A percentile compares a stretch with the other conserved stretches of the same genome.
These are phyloP conservation scores for Eristalis tenax DNA, from an alignment of 2,888 invertebrate species.

Conservation along the genomic window DNA sequence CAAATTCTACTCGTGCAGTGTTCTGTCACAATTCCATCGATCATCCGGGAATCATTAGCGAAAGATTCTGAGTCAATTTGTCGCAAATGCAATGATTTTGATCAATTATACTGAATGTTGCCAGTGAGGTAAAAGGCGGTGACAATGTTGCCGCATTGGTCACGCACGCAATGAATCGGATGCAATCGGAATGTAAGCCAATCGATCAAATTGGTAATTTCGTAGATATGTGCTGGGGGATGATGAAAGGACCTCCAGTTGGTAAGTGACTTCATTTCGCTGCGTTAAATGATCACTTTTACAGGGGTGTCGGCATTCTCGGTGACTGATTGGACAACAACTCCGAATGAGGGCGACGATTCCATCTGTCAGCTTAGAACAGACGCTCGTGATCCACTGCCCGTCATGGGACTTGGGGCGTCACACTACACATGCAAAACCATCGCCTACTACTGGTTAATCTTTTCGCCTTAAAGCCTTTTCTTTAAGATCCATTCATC, in stretches of 20 bases:
- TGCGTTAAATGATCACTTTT: background rate
- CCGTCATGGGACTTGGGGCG: too few relatives aligned
- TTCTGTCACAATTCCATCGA: conserved; percentile 67
- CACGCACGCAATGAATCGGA: conserved; percentile 50
- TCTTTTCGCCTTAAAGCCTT: too few relatives aligned
- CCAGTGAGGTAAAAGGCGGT: conserved; percentile 18
- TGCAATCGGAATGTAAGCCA: conserved; percentile 19
- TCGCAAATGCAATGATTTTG: conserved; percentile 63
- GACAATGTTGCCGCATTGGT: conserved; percentile 52
- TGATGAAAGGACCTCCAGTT: background rate
- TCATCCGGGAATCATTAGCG: conserved; percentile 65
- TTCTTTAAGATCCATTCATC: too few relatives aligned
- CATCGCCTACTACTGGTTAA: too few relatives aligned
- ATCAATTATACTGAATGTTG: conserved; percentile 42
- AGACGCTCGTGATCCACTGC: background rate
- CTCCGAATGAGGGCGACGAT: background rate
- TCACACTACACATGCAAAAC: too few relatives aligned
- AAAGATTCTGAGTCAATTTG: conserved; percentile 64
- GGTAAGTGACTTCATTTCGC: background rate
- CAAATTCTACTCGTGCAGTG: conserved; percentile 51
- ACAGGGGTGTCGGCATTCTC: background rate
- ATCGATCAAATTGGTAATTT: conserved; percentile 66
- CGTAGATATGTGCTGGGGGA: background rate
- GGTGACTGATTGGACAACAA: background rate
- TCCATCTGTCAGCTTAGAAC: too few relatives aligned